Percentiles rank a stretch among this genome's conserved stretches.
phyloP scores from a whole-genome alignment of 2,113 vertebrate genomes.

The Rhombomys opimus region DNA sequence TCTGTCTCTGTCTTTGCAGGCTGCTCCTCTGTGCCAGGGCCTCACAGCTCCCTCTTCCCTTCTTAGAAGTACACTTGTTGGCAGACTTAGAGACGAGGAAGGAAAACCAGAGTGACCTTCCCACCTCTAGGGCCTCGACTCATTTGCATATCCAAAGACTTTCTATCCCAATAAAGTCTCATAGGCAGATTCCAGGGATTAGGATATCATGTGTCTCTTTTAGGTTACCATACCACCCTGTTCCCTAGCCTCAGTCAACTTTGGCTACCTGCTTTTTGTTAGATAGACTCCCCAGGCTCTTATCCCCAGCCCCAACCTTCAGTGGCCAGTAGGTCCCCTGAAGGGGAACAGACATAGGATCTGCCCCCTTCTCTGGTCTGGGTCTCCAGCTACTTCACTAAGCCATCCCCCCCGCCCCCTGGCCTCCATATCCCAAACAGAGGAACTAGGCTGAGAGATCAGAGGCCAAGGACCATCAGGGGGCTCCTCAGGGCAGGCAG shows the following conservation, averaged over 20 bases:
- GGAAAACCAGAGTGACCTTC: background rate
- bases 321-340: background rate
- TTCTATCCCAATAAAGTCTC: background rate
- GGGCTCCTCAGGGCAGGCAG: background rate
- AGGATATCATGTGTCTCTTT: background rate
- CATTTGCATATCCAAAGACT: background rate
- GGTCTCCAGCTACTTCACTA: background rate
- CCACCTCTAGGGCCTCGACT: background rate
- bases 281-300: background rate
- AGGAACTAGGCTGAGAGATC: background rate
- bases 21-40: background rate
- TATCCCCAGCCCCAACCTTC: background rate
- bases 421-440: background rate
- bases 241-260: rapidly evolving
- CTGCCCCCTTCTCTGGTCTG: background rate
- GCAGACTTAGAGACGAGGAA: background rate
- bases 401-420: background rate
- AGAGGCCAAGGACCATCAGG: background rate
- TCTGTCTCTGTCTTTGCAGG: background rate
- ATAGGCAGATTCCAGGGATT: background rate
- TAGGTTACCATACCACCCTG: background rate
- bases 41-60: background rate
- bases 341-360: no score
- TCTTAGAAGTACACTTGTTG: background rate
- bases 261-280: background rate